phyloP scores from a whole-genome alignment of 2,113 vertebrate genomes.

The Marmota monax region DNA sequence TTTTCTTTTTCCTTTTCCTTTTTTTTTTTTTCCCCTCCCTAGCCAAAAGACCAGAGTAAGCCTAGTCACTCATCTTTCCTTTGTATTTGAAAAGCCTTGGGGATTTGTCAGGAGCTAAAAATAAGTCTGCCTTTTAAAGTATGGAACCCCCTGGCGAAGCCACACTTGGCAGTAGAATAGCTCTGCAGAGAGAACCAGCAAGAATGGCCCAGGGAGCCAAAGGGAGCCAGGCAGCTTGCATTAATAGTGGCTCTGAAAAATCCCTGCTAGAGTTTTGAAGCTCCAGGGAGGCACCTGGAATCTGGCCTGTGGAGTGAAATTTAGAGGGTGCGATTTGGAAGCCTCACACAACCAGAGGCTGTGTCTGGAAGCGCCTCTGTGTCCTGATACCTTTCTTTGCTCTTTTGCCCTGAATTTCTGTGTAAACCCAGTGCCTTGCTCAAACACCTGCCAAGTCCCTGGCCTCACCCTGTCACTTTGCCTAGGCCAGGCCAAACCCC shows the following conservation, averaged over 20 bases:
- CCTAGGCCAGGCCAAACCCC: no score
- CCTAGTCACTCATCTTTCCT: conserved; percentile 49
- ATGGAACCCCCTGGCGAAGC: conserved; percentile 49
- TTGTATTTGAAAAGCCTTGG: conserved; percentile 59
- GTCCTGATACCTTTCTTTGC: neutral
- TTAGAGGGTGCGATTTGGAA: neutral
- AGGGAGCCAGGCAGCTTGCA: neutral
- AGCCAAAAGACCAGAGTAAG: conserved; percentile 36
- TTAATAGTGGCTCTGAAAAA: conserved; percentile 20
- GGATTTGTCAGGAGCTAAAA: conserved; percentile 71
- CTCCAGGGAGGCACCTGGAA: neutral
- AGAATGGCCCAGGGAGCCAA: neutral
- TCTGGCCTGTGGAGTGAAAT: neutral
- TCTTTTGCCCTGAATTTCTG: neutral
- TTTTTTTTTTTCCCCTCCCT: fast-evolving
- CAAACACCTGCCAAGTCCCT: no score
- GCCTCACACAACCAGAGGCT: neutral
- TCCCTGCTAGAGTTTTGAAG: neutral
- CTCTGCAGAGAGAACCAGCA: neutral
- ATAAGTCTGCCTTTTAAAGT: conserved; percentile 59
- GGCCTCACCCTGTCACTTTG: no score
- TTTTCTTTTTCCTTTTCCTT: conserved; percentile 28
- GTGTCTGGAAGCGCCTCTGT: neutral
- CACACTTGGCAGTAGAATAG: conserved; percentile 45
- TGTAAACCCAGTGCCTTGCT: neutral